Base-by-base conservation (phyloP, 1,140 invertebrate genomes). In the Harpegnathos saltator region DNA sequence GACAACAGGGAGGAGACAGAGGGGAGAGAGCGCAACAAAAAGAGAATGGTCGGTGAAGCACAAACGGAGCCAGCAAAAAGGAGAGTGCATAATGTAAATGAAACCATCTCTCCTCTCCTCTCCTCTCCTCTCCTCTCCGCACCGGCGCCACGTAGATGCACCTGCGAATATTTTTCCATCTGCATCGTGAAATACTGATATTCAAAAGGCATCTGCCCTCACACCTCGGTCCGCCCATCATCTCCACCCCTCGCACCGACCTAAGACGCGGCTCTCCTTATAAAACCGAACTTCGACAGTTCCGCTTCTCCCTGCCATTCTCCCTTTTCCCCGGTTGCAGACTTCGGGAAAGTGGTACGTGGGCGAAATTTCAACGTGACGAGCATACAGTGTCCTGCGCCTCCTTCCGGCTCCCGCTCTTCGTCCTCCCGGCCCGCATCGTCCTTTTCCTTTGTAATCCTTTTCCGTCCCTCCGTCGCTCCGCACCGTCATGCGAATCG, bases 271-370 rank as follows among this genome's bases (percentile, higher is more conserved):
- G 71, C 56, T 73, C 82, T 89, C 72, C 85, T 89, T 87, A 89
- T 89, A 89, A 87, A 89, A 90, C 80, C 80, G 88, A 90, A 89
- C 85, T 90, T 88, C 86, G 82, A 88, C 89, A 83, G 85, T 89
- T 90, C 83, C 73, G 68, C 68, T 87, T 86, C 71, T 85, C 75
- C 61, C 74, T 74, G n/a, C 71, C 81, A 82, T 89, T 88, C 83
- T 88, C 77, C 86, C 83, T 85, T 88, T 85, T 85, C 83, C 38
- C 82, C 75, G 78, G 62, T 72, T 44, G 68, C 81, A 89, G 89
- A 90, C 88, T 90, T 89, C 77, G 88, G 69, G 75, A 88, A 90
- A 89, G 89, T 89, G 85, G 88, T 90, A 89, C 89, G 89, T 87
- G 89, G 83, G 81, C 85, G 83, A 89, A 90, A 90, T 90, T 90